Percentiles rank a stretch among this genome's conserved stretches.
These are phyloP conservation scores for Perdita meconis DNA, from an alignment of 2,888 invertebrate species.

Conservation along the genomic window DNA sequence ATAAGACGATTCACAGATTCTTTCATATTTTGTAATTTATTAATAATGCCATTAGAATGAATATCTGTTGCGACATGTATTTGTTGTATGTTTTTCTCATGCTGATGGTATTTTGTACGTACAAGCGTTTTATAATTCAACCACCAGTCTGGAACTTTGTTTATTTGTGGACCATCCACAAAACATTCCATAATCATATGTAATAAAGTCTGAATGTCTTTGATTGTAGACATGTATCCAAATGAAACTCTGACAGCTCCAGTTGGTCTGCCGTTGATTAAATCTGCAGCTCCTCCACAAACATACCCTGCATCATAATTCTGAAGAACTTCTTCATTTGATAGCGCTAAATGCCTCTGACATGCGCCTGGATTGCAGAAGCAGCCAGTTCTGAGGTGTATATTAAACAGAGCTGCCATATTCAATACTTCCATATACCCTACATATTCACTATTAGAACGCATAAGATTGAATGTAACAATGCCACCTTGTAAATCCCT, in stretches of 20 bases:
- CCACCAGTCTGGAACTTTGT: slow-evolving; percentile 80
- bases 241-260: slow-evolving; percentile 97
- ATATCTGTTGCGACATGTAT: slow-evolving; percentile 6
- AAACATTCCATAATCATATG: slow-evolving; percentile 92
- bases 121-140: slow-evolving; percentile 49
- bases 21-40: slow-evolving; percentile 27
- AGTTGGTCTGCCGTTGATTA: slow-evolving; percentile 94
- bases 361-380: slow-evolving; percentile 99
- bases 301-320: slow-evolving; percentile 95
- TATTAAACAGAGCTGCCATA: slow-evolving; percentile 93
- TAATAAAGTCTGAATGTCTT: slow-evolving; percentile 90
- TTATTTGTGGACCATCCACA: slow-evolving; percentile 85
- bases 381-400: slow-evolving; percentile 96
- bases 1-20: slow-evolving; percentile 25
- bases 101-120: slow-evolving; percentile 39
- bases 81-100: slow-evolving; percentile 15
- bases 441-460: slow-evolving; percentile 91
- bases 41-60: slow-evolving; percentile 9
- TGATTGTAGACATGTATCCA: slow-evolving; percentile 93
- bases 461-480: slow-evolving; percentile 94
- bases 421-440: slow-evolving; percentile 97
- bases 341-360: slow-evolving; percentile 90
- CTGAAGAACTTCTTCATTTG: slow-evolving; percentile 89
- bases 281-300: slow-evolving; percentile 95
- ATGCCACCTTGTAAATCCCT: slow-evolving; percentile 91